These are phyloP conservation scores for Chlorops oryzae DNA, from an alignment of 1,140 invertebrate species.

Conservation along the genomic window DNA sequence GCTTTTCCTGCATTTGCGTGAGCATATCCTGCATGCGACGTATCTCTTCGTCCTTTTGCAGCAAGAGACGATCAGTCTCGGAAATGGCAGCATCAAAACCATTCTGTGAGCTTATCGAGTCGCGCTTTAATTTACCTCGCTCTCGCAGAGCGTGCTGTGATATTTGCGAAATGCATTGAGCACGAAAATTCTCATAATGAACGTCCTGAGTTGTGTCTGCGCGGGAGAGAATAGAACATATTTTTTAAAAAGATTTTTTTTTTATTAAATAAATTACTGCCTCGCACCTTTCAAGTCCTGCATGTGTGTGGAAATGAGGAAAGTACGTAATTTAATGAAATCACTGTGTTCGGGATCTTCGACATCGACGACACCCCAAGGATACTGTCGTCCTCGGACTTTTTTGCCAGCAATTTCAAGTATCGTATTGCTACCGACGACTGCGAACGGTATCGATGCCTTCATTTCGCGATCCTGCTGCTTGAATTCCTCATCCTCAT, in stretches of 20 bases:
- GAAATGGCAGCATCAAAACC: slow-evolving; percentile 67
- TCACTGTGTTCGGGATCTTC: slow-evolving; percentile 97
- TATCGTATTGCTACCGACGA: slow-evolving; percentile 92
- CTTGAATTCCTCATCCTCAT: slow-evolving; percentile 90
- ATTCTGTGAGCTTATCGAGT: slow-evolving; percentile 69
- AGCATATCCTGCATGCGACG: slow-evolving; percentile 94
- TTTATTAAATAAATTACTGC: slow-evolving; percentile 58
- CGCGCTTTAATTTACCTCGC: slow-evolving; percentile 79
- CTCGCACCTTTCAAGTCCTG: slow-evolving; percentile 93
- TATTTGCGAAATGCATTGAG: slow-evolving; percentile 83
- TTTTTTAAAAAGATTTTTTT: no score
- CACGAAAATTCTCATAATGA: slow-evolving; percentile 93
- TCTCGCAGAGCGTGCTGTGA: slow-evolving; percentile 75
- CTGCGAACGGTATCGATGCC: slow-evolving; percentile 90
- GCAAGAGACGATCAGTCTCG: slow-evolving; percentile 76
- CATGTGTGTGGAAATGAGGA: slow-evolving; percentile 94
- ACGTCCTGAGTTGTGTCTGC: slow-evolving; percentile 75
- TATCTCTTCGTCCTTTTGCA: slow-evolving; percentile 93
- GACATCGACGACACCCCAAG: slow-evolving; percentile 98
- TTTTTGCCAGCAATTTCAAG: slow-evolving; percentile 85
- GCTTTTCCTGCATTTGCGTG: slow-evolving; percentile 92
- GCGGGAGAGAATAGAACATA: no score
- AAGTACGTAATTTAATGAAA: slow-evolving; percentile 92
- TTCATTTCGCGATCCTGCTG: slow-evolving; percentile 84
- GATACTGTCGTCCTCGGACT: slow-evolving; percentile 88